These are phyloP conservation scores for Limnephilus auricula DNA, from an alignment of 2,888 invertebrate species.

Conservation along the genomic window DNA sequence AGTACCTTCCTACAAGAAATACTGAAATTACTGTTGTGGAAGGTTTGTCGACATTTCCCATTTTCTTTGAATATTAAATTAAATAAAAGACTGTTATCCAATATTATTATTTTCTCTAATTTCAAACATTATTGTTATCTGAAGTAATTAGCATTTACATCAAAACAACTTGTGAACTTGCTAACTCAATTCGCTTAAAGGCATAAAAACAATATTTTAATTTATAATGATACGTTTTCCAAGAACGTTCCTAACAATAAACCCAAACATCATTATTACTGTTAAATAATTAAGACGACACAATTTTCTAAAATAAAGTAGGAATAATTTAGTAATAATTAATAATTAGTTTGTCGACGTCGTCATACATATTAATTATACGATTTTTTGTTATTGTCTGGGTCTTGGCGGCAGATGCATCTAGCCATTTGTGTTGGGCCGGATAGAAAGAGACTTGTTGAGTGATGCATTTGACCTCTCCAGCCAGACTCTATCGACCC, in stretches of 20 bases:
- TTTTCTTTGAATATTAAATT: neutral
- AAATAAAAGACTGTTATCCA: neutral
- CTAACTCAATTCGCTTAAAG: neutral
- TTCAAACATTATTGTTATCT: neutral
- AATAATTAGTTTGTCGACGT: no score
- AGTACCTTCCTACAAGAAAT: neutral
- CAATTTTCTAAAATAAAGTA: no score
- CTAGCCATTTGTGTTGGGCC: no score
- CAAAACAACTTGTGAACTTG: neutral
- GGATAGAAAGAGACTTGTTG: no score
- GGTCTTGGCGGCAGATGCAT: no score
- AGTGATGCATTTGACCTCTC: no score
- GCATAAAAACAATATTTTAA: neutral
- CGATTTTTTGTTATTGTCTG: no score
- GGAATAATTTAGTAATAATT: no score
- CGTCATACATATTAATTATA: no score
- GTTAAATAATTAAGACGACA: no score
- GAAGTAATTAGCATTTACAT: neutral
- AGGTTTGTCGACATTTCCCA: neutral
- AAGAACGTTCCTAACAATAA: neutral
- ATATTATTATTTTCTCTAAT: neutral
- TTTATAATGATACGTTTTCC: neutral
- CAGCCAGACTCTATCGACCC: no score
- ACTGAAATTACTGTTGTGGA: neutral
- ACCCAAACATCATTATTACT: neutral